Base-by-base conservation (phyloP, 2,797 vertebrate genomes). In the Carapus acus region DNA sequence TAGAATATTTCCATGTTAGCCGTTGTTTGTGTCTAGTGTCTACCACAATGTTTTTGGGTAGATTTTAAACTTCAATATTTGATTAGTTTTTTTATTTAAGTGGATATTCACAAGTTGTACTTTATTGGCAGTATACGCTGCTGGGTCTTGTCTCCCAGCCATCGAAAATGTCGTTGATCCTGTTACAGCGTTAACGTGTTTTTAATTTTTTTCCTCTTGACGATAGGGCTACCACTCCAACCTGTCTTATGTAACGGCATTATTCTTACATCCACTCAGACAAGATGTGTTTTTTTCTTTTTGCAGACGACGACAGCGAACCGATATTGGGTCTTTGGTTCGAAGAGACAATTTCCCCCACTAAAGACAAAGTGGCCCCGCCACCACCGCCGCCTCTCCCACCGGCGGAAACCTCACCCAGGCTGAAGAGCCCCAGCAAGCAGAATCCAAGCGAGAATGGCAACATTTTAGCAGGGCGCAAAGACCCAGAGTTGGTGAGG, bases 261-360 rank as follows among this genome's bases (percentile, higher is more conserved):
- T 17, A 55, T 43, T 63, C 33, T 48, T 52, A 50, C 19, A 47
- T 48, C 18, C 39, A 31, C 40, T 47, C 2, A 27, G 24, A 15
- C 51, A 38, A 18, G 19, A 54, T 53, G 20, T 69, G 29, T 58
- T 16, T 61, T 51, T 73, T 33, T 11, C 27, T n/a, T 39, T 65
- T 69, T 76, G 39, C 80, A 99, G 95, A 99, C 71, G 96, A 99
- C 0, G 96, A 99, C 87, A 99, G 95, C n/a, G 96, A 99, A 60
- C 96, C 96, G 8, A 98, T 99, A 83, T 79, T 98, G 44, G 96
- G 96, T 21, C 91, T 98, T 2, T 99, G 96, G 96, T 99, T 98
- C 78, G 96, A 99, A 74, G 96, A 99, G 84, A 98, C 96, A 31
- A 98, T 98, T 86, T 98, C 96, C 23, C 96, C 96, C 13, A 93